Evolutionary conservation across 2,888 invertebrate species (phyloP), one percentile per base, ranked within the genome.

Genomic region (Synanthedon andrenaeformis): DNA sequence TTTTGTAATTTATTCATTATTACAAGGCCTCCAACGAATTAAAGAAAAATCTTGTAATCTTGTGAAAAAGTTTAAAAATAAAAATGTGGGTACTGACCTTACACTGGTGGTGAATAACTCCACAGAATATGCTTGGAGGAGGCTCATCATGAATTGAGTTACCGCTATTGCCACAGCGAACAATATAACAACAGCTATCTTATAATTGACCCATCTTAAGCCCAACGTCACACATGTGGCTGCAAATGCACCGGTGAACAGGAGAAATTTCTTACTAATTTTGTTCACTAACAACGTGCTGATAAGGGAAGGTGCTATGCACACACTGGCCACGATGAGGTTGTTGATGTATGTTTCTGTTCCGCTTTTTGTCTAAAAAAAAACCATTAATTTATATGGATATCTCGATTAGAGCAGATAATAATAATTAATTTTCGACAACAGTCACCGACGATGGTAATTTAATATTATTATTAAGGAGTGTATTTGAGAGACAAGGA

Each of bases 331-430:
- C 11, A 82, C 59, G 13, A 82, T 78, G 1, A 82, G 74, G 48
- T 74, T 80, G 67, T 81, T 81, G 13, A 80, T 75, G 54, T 82
- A 82, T 0, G 82, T 82, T 52, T 79, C 76, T 2, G 69, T 58
- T 0, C 82, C 82, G 48, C 78, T 80, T 59, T 62, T 69, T 6
- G 62, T 63, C 82, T 82, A 74, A 52, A 69, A 69, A 49, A 17
- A 12, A 2, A 3, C n/a, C n/a, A 35, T 2, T 35, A 8, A 3
- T 35, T 35, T 35, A 35, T 35, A 35, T 10, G 35, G 1, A 35
- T 35, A 10, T 10, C 35, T 35, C 3, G 35, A 8, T 10, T 10
- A 3, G 10, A 35, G 2, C 35, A 35, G 35, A 8, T 35, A 28
- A 28, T 28, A 8, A 35, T 10, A 0, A 35, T 35, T 35, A 8